These are phyloP conservation scores for Nebria ingens DNA, from an alignment of 1,140 invertebrate species.

Conservation along the genomic window DNA sequence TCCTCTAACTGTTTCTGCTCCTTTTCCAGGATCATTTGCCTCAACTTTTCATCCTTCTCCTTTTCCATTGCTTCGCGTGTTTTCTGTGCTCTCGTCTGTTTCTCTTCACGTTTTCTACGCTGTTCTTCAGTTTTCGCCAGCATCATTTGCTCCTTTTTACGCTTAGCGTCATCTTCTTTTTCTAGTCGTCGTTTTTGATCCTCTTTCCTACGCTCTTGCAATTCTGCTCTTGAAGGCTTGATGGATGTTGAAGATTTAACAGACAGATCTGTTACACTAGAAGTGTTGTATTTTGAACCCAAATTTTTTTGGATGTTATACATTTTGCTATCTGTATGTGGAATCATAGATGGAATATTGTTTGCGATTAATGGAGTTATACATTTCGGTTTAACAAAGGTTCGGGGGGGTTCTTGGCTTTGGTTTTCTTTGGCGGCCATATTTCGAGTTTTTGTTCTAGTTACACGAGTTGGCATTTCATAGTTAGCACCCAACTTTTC, in stretches of 20 bases:
- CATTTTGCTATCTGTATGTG: background rate
- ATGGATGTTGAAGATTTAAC: slow-evolving; percentile 9
- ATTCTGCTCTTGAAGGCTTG: slow-evolving; percentile 9
- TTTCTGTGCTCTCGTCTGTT: slow-evolving; percentile 44
- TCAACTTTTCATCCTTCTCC: slow-evolving; percentile 43
- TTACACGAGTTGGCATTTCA: slow-evolving; percentile 22
- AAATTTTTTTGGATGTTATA: background rate
- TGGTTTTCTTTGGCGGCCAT: slow-evolving; percentile 25
- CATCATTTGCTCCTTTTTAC: slow-evolving; percentile 28
- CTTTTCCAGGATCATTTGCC: slow-evolving; percentile 39
- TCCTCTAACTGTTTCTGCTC: slow-evolving; percentile 41
- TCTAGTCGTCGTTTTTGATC: slow-evolving; percentile 26
- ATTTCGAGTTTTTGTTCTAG: slow-evolving; percentile 37
- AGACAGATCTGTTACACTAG: background rate
- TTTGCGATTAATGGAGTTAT: background rate
- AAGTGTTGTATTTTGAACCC: background rate
- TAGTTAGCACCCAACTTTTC: slow-evolving; percentile 35
- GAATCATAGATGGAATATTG: background rate
- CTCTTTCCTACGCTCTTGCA: slow-evolving; percentile 26
- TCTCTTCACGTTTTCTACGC: slow-evolving; percentile 45
- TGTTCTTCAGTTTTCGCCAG: slow-evolving; percentile 38
- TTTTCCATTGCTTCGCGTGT: slow-evolving; percentile 45
- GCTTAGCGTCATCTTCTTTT: slow-evolving; percentile 36
- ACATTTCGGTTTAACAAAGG: slow-evolving; percentile 12
- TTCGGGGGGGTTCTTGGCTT: slow-evolving; percentile 9